phyloP scores from a whole-genome alignment of 1,140 invertebrate genomes.

The Rhizoglyphus robini region DNA sequence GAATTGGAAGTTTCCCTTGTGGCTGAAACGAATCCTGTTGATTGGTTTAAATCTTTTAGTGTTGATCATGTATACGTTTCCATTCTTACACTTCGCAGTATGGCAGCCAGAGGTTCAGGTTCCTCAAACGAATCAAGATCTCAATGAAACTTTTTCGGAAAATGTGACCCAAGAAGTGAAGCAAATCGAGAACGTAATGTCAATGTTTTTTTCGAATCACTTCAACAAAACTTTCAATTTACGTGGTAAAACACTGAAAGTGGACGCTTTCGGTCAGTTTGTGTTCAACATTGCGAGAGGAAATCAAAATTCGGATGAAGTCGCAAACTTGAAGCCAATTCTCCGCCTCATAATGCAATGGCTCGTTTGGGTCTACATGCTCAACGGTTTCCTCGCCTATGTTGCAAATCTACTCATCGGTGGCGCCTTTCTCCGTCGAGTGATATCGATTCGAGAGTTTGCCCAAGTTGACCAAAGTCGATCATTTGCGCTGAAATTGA shows the following conservation, averaged over 20 bases:
- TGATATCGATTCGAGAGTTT: neutral
- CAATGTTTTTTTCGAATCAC: neutral
- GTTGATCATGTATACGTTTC: neutral
- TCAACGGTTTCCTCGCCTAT: neutral
- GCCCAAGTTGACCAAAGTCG: neutral
- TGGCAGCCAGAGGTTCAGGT: neutral
- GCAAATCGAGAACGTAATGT: neutral
- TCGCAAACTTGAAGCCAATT: neutral
- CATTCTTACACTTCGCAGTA: neutral
- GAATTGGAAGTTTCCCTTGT: neutral
- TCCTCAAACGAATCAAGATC: neutral
- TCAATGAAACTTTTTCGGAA: neutral
- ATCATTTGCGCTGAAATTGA: neutral
- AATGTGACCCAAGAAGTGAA: neutral
- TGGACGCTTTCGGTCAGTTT: neutral
- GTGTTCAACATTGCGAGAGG: neutral
- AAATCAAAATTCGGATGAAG: neutral
- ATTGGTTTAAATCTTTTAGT: neutral
- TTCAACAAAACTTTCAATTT: neutral
- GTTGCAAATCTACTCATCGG: neutral
- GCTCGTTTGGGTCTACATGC: neutral
- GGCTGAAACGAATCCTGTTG: neutral
- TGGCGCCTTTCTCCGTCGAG: neutral
- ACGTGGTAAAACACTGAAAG: neutral
- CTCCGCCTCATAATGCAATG: neutral